Conservation (phyloP, 1,140 invertebrate genomes). For the Druon quercuslanigerum region DNA sequence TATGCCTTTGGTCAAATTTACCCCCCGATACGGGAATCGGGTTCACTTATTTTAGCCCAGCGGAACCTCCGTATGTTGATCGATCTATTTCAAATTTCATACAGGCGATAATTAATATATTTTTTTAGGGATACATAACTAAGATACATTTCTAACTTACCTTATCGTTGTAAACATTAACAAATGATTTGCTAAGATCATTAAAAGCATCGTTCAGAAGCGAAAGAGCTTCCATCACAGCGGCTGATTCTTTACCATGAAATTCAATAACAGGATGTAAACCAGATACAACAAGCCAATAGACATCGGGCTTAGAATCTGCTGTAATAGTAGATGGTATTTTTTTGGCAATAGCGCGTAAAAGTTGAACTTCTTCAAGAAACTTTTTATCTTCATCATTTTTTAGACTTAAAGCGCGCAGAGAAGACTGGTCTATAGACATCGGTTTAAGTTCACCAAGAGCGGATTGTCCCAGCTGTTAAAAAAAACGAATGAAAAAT, state of each 20-base stretch:
- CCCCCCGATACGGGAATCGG: too few relatives aligned
- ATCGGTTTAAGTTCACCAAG: conserved; percentile 77
- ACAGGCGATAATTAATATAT: neutral
- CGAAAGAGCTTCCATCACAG: conserved; percentile 81
- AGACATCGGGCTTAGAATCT: conserved; percentile 80
- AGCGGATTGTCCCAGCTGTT: conserved; percentile 68
- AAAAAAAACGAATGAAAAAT: conserved; percentile 28
- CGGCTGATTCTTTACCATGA: conserved; percentile 81
- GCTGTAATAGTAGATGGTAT: conserved; percentile 74
- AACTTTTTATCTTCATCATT: conserved; percentile 81
- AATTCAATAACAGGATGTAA: conserved; percentile 80
- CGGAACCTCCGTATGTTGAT: too few relatives aligned
- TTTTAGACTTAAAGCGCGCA: conserved; percentile 57
- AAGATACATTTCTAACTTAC: conserved; percentile 65
- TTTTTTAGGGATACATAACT: neutral
- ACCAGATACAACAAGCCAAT: conserved; percentile 80
- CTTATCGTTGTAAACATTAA: conserved; percentile 80
- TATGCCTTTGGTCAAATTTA: too few relatives aligned
- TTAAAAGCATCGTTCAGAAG: conserved; percentile 78
- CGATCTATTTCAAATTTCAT: too few relatives aligned
- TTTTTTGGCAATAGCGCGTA: conserved; percentile 79
- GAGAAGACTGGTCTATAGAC: conserved; percentile 59
- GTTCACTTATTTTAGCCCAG: too few relatives aligned
- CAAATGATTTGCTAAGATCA: conserved; percentile 78
- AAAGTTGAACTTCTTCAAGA: conserved; percentile 79